Evolutionary conservation across 64 coral and sea anemone species (phyloP).

Genomic region (Anthopleura sola): DNA sequence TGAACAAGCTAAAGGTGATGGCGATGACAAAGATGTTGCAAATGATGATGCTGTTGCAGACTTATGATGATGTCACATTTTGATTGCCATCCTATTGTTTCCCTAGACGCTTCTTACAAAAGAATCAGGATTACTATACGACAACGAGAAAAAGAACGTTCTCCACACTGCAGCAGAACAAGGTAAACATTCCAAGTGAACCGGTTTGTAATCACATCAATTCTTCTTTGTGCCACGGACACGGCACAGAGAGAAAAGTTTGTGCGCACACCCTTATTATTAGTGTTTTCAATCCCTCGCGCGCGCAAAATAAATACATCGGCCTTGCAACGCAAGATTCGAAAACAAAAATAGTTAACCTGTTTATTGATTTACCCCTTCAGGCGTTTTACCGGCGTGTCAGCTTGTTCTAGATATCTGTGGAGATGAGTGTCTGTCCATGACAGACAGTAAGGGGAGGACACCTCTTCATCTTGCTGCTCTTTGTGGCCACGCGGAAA

Average conservation of each 20-base stretch:
- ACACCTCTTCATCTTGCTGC: conserved; percentile 87
- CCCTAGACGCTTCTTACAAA: conserved; percentile 37
- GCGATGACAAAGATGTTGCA: neutral
- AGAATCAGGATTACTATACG: conserved; percentile 43
- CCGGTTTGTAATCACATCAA: too few species aligned
- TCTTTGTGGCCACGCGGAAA: conserved; percentile 87
- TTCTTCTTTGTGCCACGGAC: too few species aligned
- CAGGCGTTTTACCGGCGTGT: conserved; percentile 76
- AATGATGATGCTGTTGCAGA: neutral
- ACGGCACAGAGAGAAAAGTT: too few species aligned
- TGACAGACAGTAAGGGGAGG: conserved; percentile 64
- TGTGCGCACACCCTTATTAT: too few species aligned
- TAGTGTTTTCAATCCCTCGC: too few species aligned
- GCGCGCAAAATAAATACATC: too few species aligned
- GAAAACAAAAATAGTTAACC: neutral
- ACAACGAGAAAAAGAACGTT: conserved; percentile 72
- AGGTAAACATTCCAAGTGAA: conserved; percentile 34
- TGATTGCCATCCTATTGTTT: neutral
- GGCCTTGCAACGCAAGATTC: too few species aligned
- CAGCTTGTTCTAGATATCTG: conserved; percentile 63
- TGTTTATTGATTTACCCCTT: neutral
- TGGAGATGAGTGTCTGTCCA: conserved; percentile 54
- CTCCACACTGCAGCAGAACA: conserved; percentile 83
- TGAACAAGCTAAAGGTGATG: neutral
- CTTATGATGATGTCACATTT: neutral